Conservation (phyloP, 92 coral and sea anemone species). For the Paragorgia papillata region DNA sequence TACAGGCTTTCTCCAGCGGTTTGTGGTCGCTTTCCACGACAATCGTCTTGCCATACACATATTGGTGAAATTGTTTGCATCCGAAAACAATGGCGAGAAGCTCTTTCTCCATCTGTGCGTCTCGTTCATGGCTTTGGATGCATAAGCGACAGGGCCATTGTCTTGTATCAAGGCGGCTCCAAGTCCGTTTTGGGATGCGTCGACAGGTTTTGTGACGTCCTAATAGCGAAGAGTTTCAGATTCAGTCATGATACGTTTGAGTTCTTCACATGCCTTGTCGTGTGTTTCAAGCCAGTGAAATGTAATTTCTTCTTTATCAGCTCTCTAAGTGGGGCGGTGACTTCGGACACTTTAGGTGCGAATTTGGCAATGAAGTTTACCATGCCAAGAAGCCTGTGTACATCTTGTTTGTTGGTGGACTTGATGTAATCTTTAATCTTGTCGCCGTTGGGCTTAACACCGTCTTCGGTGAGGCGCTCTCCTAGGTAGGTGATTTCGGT, state of each 20-base stretch:
- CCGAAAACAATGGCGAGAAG: conserved; percentile 28
- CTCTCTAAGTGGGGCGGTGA: conserved; percentile 59
- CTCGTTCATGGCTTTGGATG: conserved; percentile 23
- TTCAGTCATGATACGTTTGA: conserved; percentile 45
- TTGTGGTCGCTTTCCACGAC: conserved; percentile 34
- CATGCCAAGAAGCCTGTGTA: conserved; percentile 61
- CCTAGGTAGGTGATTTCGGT: conserved; percentile 58
- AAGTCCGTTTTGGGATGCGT: conserved; percentile 6
- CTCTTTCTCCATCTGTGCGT: conserved; percentile 26
- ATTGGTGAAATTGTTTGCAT: conserved; percentile 33
- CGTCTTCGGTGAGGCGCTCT: conserved; percentile 58
- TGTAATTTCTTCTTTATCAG: conserved; percentile 50
- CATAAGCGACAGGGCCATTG: conserved; percentile 30
- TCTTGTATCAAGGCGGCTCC: conserved; percentile 32
- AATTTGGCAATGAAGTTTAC: conserved; percentile 65
- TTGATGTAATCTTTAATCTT: conserved; percentile 52
- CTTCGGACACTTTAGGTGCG: conserved; percentile 41
- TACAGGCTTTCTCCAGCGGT: conserved; percentile 31
- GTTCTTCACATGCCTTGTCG: conserved; percentile 54
- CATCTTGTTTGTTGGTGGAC: conserved; percentile 62
- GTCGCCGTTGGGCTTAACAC: conserved; percentile 58
- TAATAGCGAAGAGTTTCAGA: conserved; percentile 56
- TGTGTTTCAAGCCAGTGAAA: conserved; percentile 64
- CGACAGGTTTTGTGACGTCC: conserved; percentile 44
- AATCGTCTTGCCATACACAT: too few species aligned